Base-by-base conservation (phyloP, 2,888 invertebrate genomes). In the Palloptera scutellata region DNA sequence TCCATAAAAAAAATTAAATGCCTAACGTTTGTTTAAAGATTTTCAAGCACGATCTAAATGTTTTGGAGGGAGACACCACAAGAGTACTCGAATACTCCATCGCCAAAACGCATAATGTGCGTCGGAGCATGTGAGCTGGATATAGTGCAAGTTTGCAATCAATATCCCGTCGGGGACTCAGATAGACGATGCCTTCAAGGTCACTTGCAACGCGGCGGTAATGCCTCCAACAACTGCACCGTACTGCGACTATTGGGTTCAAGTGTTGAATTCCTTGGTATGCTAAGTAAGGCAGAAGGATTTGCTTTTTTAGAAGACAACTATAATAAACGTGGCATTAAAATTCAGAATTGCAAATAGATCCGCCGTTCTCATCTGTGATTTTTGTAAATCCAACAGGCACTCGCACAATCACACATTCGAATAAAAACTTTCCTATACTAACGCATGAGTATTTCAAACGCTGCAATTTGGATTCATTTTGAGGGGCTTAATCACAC, bases 71-170 rank as follows among this genome's bases (percentile, higher is more conserved):
- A 30, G 30, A 30, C 2, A 30, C 96, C 74, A 97, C 86, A 72
- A 97, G 88, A 84, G 93, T 93, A 70, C 93, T 91, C 95, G 97
- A 96, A 75, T 96, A 89, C 93, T 92, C 83, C 5, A 12, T 15
- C 17, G 20, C 57, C 12, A 15, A 57, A 57, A 15, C 85, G 84
- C 66, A 86, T 89, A 66, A 78, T 91, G 19, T 89, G 89, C 76
- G 88, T 91, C 45, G 91, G 91, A 30, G 81, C 89, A 72, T 86
- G 87, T 48, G 90, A 90, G 74, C 79, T 91, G 42, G 91, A 91
- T 75, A 87, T 90, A 70, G 86, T 91, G 17, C 89, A 87, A 74
- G 85, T 88, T 17, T 87, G 88, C 62, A 78, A 84, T 12, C 80
- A 83, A 57, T 91, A 83, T 79, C 91, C 91, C 1, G 67, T 75